phyloP scores from a whole-genome alignment of 1,140 invertebrate genomes.

The Drosophila aff. region DNA sequence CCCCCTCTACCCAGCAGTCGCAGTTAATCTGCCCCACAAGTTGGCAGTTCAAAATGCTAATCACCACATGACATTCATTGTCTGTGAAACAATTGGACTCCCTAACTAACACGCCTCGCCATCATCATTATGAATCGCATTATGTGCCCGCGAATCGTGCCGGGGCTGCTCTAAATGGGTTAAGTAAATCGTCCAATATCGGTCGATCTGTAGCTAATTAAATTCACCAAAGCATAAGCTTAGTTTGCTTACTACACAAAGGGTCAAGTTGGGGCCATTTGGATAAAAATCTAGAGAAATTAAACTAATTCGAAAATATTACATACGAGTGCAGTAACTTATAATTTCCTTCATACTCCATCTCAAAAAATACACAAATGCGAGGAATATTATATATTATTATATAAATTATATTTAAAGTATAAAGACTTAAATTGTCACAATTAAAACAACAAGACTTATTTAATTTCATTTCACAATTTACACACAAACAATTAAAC shows the following conservation, averaged over 20 bases:
- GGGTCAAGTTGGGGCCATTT: not conserved
- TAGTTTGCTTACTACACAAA: too few relatives aligned
- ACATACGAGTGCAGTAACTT: rapidly evolving
- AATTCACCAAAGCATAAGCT: not conserved
- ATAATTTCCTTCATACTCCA: too few relatives aligned
- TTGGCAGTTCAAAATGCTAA: constrained; percentile 76
- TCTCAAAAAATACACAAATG: too few relatives aligned
- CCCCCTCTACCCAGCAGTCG: not conserved
- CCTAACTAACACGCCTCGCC: constrained; percentile 64
- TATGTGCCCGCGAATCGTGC: constrained; percentile 31
- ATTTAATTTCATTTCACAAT: not conserved
- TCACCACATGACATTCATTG: constrained; percentile 83
- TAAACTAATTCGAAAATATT: not conserved
- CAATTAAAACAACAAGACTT: not conserved
- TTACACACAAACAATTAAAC: not conserved
- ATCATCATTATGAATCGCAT: constrained; percentile 71
- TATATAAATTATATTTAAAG: too few relatives aligned
- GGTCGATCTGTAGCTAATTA: not conserved
- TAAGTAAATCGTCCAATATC: constrained; percentile 16
- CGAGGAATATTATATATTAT: too few relatives aligned
- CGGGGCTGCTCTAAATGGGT: not conserved
- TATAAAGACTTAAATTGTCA: not conserved
- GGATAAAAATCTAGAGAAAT: not conserved
- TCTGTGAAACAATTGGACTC: constrained; percentile 80
- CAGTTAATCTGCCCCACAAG: constrained; percentile 19